Percentiles rank a stretch among this genome's conserved stretches.
These are phyloP conservation scores for Orgyia antiqua DNA, from an alignment of 2,888 invertebrate genomes.

Conservation along the genomic window DNA sequence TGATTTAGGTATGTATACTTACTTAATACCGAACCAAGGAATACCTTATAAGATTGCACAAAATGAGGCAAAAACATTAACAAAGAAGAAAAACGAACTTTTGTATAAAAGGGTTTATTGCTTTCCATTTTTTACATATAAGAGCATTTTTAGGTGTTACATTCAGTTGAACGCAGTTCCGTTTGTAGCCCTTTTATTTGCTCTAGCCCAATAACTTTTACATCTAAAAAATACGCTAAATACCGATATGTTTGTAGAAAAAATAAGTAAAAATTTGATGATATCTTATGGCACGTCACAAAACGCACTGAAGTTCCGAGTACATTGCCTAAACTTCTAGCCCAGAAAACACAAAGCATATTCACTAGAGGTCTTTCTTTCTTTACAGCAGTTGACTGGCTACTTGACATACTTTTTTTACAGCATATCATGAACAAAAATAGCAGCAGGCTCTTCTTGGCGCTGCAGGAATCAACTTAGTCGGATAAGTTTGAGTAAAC, in stretches of 20 bases:
- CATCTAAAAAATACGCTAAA: constrained; percentile 36
- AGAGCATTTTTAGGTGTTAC: too few species aligned
- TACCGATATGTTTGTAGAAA: constrained; percentile 39
- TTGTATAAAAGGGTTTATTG: too few species aligned
- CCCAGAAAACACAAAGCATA: constrained; percentile 41
- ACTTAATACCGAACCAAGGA: too few species aligned
- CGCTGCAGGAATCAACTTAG: constrained; percentile 52
- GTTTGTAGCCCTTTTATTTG: neutral
- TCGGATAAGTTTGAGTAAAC: constrained; percentile 62
- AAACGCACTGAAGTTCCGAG: constrained; percentile 39
- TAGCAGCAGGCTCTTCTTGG: constrained; percentile 57
- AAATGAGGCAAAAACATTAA: too few species aligned
- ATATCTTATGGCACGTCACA: constrained; percentile 43
- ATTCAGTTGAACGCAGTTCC: too few species aligned
- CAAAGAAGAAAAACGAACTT: too few species aligned
- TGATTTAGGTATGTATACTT: too few species aligned
- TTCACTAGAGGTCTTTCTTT: constrained; percentile 33
- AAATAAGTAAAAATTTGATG: constrained; percentile 50
- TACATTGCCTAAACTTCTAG: constrained; percentile 36
- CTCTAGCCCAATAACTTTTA: constrained; percentile 16
- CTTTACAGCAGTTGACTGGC: constrained; percentile 12
- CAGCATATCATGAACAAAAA: constrained; percentile 41
- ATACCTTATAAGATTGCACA: too few species aligned
- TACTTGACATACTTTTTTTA: constrained; percentile 27
- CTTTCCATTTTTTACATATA: too few species aligned